Evolutionary conservation across 2,797 vertebrate genomes (phyloP), one percentile per base, ranked within the genome.

Genomic region (Nasua narica): DNA sequence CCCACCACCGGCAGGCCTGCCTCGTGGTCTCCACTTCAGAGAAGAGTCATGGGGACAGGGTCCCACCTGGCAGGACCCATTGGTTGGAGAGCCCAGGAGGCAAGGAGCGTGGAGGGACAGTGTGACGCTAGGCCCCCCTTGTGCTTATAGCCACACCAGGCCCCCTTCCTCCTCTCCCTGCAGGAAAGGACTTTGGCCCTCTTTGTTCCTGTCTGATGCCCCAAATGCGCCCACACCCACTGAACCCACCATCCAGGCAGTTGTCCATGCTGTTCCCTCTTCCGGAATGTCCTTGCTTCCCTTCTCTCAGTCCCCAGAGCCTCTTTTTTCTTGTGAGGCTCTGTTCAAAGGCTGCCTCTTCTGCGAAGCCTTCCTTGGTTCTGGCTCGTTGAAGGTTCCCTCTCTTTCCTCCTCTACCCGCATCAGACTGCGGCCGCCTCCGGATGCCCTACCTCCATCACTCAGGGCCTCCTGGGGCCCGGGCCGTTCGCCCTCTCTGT

Each of bases 21-120:
- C 9, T 3, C 48, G 9, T 25, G 15, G 10, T 21, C 21, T 32
- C 74, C 23, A 65, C 46, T 37, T 60, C 52, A 19, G 69, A 21
- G 50, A 54, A 48, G 21, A 78, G 60, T 43, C 11, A 0, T 2
- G 0, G 11, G 35, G 18, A 14, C 21, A 18, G 54, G 35, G 7
- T 12, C n/a, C 29, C 27, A 23, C 29, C 16, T 48, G 69, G 9
- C 19, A 48, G 23, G 69, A 60, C 67, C 29, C 10, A 0, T 6
- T 14, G 60, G 43, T 21, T 16, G 2, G 43, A 58, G 89, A 29
- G 9, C 60, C 43, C 7, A 19, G 40, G 72, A 48, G 56, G 43
- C 4, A 4, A 40, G 46, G 76, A 29, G 25, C 12, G 0, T 5
- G 40, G 46, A 7, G n/a, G 78, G 29, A 7, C 76, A 43, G 60